A percentile compares a stretch with the other conserved stretches of the same genome.
phyloP scores from a whole-genome alignment of 2,888 invertebrate genomes.

The Acronicta alni region DNA sequence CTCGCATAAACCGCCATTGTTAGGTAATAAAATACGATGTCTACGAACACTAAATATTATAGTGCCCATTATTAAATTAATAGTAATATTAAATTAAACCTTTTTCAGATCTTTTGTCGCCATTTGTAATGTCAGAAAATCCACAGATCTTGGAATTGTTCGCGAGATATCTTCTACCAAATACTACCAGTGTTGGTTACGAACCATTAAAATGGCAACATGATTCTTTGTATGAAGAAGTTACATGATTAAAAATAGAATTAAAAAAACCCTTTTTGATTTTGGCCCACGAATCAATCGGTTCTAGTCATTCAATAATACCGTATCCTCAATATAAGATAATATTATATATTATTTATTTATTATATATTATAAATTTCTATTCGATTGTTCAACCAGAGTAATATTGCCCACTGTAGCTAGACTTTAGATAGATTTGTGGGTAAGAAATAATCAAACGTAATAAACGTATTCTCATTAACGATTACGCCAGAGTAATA shows the following conservation, averaged over 20 bases:
- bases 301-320: neutral
- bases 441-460: too few relatives aligned
- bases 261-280: neutral
- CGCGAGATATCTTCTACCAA: slow-evolving; percentile 96
- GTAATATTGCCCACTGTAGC: too few relatives aligned
- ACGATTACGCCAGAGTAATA: slow-evolving; percentile 12
- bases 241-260: slow-evolving; percentile 50
- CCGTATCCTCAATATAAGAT: too few relatives aligned
- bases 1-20: slow-evolving; percentile 97
- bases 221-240: slow-evolving; percentile 83
- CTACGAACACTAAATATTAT: too few relatives aligned
- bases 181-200: slow-evolving; percentile 95
- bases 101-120: slow-evolving; percentile 90
- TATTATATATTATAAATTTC: too few relatives aligned
- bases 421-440: too few relatives aligned
- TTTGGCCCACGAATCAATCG: neutral
- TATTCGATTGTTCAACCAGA: too few relatives aligned
- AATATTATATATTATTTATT: too few relatives aligned
- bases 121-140: slow-evolving; percentile 85
- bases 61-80: too few relatives aligned
- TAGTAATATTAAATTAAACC: too few relatives aligned
- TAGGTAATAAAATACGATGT: too few relatives aligned
- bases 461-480: too few relatives aligned
- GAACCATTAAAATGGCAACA: slow-evolving; percentile 96
- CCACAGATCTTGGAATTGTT: slow-evolving; percentile 95